These are phyloP conservation scores for Perca flavescens DNA, from an alignment of 2,113 vertebrate species.

Conservation along the genomic window DNA sequence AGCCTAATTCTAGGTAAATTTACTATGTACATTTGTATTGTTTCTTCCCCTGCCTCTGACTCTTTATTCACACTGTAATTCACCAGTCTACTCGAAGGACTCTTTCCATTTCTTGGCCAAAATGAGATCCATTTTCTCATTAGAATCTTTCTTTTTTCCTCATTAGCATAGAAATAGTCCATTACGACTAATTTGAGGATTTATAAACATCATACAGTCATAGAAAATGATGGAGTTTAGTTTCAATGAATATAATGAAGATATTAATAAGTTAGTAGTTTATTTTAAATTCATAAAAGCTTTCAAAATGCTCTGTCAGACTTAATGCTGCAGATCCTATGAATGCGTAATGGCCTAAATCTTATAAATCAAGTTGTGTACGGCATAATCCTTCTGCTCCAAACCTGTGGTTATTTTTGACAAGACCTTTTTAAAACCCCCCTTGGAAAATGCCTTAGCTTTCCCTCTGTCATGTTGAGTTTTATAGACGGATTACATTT, in stretches of 20 bases:
- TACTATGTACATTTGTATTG: too few species aligned
- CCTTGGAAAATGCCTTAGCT: too few species aligned
- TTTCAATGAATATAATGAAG: not conserved
- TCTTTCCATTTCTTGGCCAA: not conserved
- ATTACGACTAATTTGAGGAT: not conserved
- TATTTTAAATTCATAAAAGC: constrained; percentile 9
- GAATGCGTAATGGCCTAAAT: not conserved
- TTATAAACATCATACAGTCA: not conserved
- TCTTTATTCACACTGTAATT: not conserved
- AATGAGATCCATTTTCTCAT: not conserved
- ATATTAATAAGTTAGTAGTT: not conserved
- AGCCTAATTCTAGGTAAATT: not conserved
- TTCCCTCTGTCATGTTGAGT: too few species aligned
- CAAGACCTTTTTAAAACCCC: not conserved
- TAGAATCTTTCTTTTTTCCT: not conserved
- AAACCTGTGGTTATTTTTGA: not conserved
- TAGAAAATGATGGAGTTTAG: not conserved
- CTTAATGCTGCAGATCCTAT: not conserved
- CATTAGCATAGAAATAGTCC: constrained; percentile 1
- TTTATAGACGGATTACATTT: too few species aligned
- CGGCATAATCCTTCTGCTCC: not conserved
- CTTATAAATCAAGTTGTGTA: not conserved
- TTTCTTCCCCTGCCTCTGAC: not conserved
- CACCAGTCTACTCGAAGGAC: not conserved
- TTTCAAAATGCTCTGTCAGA: constrained; percentile 6